Conservation (phyloP, 2,888 invertebrate genomes). For the Scrobipalpa costella region DNA sequence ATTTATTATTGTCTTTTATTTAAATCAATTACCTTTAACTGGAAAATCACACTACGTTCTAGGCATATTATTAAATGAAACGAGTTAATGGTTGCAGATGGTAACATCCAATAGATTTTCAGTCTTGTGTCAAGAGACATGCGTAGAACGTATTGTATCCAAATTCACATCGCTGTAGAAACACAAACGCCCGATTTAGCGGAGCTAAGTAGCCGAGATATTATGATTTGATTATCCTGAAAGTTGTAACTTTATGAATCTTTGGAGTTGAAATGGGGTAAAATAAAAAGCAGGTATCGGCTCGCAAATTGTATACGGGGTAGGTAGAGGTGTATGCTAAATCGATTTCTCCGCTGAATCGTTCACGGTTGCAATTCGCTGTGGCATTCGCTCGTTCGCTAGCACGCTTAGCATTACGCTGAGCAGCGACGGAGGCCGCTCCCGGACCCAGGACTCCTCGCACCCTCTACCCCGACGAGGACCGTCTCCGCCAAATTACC, state of each 20-base stretch:
- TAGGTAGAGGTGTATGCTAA: conserved; percentile 1
- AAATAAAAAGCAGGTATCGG: too few relatives aligned
- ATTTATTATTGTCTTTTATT: too few relatives aligned
- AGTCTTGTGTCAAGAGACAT: background rate
- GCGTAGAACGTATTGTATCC: background rate
- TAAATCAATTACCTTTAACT: background rate
- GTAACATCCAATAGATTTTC: background rate
- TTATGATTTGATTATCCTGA: background rate
- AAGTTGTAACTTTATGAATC: background rate
- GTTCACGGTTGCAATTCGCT: conserved; percentile 9
- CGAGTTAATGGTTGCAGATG: background rate
- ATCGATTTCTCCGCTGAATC: conserved; percentile 19
- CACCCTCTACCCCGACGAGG: background rate
- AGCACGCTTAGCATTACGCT: conserved; percentile 7
- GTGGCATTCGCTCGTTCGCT: conserved; percentile 16
- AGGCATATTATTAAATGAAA: background rate
- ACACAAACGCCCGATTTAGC: conserved; percentile 8
- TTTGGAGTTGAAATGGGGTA: background rate
- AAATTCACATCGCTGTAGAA: conserved; percentile 11
- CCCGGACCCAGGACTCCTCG: background rate
- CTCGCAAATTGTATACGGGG: background rate
- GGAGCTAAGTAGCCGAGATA: background rate
- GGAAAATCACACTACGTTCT: background rate
- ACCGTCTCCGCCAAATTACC: background rate
- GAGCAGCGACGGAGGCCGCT: background rate